Percentiles rank a stretch among this genome's conserved stretches.
Conservation (phyloP, 2,888 invertebrate species). For the Acanthosepion lycidas region DNA sequence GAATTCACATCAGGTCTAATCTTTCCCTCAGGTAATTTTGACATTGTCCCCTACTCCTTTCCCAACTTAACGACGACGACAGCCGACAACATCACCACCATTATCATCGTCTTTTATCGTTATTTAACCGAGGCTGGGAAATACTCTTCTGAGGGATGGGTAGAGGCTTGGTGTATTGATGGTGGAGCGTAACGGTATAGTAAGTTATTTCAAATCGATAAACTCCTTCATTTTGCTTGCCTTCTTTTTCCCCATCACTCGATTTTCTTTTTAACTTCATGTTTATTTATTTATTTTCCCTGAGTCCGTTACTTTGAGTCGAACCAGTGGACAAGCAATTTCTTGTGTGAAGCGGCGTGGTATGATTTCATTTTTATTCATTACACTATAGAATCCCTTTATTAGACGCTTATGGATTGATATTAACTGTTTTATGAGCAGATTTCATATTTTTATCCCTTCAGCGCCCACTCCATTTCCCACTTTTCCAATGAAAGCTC, state of each 20-base stretch:
- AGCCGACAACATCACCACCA: neutral
- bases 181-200: neutral
- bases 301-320: neutral
- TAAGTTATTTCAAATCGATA: conserved; percentile 6
- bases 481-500: neutral
- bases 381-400: neutral
- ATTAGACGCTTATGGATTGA: conserved; percentile 33
- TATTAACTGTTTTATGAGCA: neutral
- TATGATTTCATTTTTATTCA: conserved; percentile 11
- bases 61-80: neutral
- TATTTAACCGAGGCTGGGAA: neutral
- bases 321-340: neutral
- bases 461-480: neutral
- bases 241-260: neutral
- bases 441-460: neutral
- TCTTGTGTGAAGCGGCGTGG: conserved; percentile 33
- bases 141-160: neutral
- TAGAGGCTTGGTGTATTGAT: neutral
- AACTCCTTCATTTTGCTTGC: neutral
- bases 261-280: neutral
- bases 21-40: too few species aligned
- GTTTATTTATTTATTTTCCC: neutral
- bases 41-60: too few species aligned
- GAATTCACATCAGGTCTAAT: neutral
- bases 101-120: neutral